phyloP scores from a whole-genome alignment of 2,888 invertebrate genomes.

The Prosopocoilus inquinatus region DNA sequence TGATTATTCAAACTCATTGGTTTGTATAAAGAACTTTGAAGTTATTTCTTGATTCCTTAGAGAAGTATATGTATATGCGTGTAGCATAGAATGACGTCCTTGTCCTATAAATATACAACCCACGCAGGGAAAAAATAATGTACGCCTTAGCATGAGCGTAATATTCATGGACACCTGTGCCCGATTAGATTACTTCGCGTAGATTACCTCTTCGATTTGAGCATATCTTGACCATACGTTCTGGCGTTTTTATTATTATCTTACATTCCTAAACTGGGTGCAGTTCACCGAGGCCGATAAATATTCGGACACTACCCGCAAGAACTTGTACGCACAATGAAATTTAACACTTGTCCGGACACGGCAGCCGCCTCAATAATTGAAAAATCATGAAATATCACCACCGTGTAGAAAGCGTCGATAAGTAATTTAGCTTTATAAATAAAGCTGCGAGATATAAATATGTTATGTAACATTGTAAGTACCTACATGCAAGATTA shows the following conservation, averaged over 20 bases:
- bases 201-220: slow-evolving; percentile 40
- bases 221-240: slow-evolving; percentile 34
- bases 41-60: not conserved
- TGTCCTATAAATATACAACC: slow-evolving; percentile 41
- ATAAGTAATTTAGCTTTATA: too few relatives aligned
- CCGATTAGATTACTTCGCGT: slow-evolving; percentile 42
- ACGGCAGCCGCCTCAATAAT: too few relatives aligned
- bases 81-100: slow-evolving; percentile 35
- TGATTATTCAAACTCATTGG: too few relatives aligned
- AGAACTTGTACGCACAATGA: not conserved
- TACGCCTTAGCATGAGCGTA: slow-evolving; percentile 36
- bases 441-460: too few relatives aligned
- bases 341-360: not conserved
- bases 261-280: slow-evolving; percentile 26
- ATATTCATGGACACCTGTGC: slow-evolving; percentile 45
- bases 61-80: slow-evolving; percentile 12
- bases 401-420: too few relatives aligned
- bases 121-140: slow-evolving; percentile 38
- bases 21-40: too few relatives aligned
- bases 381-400: too few relatives aligned
- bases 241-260: slow-evolving; percentile 21
- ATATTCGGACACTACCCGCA: not conserved
- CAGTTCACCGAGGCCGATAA: slow-evolving; percentile 19
- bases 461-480: too few relatives aligned
- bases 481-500: too few relatives aligned